A percentile compares a stretch with the other conserved stretches of the same genome.
phyloP scores from a whole-genome alignment of 2,113 vertebrate species.

The Apaloderma vittatum region DNA sequence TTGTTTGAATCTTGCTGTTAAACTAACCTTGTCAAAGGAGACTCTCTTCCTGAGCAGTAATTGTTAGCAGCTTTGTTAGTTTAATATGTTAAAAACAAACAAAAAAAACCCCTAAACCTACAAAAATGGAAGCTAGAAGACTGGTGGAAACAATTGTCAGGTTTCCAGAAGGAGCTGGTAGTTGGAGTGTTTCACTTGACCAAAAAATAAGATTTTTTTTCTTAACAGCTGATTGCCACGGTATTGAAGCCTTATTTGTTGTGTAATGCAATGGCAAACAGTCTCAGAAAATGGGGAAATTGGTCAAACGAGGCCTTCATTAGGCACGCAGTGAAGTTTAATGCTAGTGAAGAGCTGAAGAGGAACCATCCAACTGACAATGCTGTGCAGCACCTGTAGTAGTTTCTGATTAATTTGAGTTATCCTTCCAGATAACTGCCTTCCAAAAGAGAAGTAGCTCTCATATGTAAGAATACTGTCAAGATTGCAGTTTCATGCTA shows the following conservation, averaged over 20 bases:
- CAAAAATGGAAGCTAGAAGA: fast-evolving
- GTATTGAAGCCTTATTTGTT: not conserved
- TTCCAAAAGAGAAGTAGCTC: not conserved
- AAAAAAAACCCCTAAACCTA: not conserved
- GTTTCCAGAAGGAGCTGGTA: not conserved
- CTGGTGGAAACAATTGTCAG: not conserved
- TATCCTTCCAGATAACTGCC: not conserved
- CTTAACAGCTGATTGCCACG: not conserved
- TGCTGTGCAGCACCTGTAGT: not conserved
- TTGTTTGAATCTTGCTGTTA: not conserved
- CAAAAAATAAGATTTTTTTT: not conserved
- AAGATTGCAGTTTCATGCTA: not conserved
- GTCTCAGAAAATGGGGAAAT: not conserved
- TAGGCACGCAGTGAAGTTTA: not conserved
- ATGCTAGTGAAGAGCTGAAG: not conserved
- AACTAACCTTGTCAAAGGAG: not conserved
- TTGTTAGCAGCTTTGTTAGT: not conserved
- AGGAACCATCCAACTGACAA: not conserved
- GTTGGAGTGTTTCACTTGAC: not conserved
- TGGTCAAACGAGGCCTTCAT: not conserved
- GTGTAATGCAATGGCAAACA: not conserved
- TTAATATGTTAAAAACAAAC: not conserved
- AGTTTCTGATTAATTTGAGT: not conserved
- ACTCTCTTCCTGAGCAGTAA: not conserved
- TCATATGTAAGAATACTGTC: not conserved